Base-by-base conservation (phyloP, 2,888 invertebrate genomes). In the Podotricha telesiphe region DNA sequence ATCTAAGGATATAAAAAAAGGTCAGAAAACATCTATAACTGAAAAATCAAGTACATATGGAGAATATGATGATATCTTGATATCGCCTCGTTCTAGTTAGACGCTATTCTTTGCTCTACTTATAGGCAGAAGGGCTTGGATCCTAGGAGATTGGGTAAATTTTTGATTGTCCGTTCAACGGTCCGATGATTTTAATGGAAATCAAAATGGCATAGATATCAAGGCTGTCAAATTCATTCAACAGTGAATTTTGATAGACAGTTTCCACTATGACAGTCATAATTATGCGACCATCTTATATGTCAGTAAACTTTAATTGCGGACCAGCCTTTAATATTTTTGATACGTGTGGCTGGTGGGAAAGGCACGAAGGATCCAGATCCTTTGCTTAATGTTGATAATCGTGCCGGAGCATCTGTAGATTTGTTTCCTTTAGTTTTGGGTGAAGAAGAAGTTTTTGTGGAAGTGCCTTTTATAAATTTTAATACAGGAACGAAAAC, bases 401-500 rank as follows among this genome's bases (percentile, higher is more conserved):
- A 91, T 77, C 81, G 82, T 42, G 88, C 87, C 50, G 91, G 91
- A 20, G 90, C 83, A 4, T 84, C 82, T 19, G 77, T 90, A 11
- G 92, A 92, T 76, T 79, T 93, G 63, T 81, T 87, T 71, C 91
- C 93, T 28, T 76, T 93, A 34, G 65, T 89, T 20, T 73, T 90
- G 47, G 91, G 92, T 19, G 87, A 89, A 74, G 78, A 86, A 73
- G 77, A 82, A 68, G 73, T 91, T 53, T 77, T 75, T 58, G 48
- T 79, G 7, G 80, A 76, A 58, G 75, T 86, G 2, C 80, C 79
- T 17, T 75, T 93, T 66, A 63, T 85, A 40, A 74, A 75, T 19
- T 75, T 86, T 15, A 65, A 51, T 7, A 83, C 86, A 6, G 91
- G 88, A n/a, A 71, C 79, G 66, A 64, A 56, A 15, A 78, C 79